Conservation (phyloP, 2,113 vertebrate species). For the Gallinago paraguaiae region DNA sequence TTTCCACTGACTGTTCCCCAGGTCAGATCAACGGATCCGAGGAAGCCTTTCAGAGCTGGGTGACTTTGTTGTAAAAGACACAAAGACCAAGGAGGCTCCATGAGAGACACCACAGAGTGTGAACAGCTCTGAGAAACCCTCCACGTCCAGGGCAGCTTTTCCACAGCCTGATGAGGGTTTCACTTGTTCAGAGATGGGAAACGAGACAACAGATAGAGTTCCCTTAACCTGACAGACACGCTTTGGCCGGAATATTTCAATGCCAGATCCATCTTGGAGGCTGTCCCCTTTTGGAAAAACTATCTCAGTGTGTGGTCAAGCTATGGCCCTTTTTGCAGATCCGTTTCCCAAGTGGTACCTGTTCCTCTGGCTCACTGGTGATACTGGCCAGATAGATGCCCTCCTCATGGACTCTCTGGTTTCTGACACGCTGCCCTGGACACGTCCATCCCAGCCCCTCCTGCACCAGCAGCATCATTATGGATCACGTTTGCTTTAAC, state of each 20-base stretch:
- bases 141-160: neutral
- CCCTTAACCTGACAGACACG: neutral
- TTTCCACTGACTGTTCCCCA: neutral
- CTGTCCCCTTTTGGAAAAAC: neutral
- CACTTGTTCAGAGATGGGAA: neutral
- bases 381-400: rapidly evolving
- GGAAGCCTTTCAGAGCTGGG: neutral
- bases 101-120: neutral
- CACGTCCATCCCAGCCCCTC: neutral
- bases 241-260: neutral
- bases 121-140: neutral
- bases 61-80: neutral
- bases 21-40: neutral
- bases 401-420: neutral
- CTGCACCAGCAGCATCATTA: neutral
- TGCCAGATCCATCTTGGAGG: neutral
- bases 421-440: neutral
- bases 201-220: neutral
- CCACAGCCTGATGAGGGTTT: neutral
- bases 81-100: neutral
- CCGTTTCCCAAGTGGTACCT: neutral
- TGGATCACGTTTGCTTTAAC: neutral
- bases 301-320: neutral
- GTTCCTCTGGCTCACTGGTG: neutral
- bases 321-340: neutral